Percentiles rank a stretch among this genome's conserved stretches.
phyloP scores from a whole-genome alignment of 2,113 vertebrate genomes.

The Tupaia chinensis region DNA sequence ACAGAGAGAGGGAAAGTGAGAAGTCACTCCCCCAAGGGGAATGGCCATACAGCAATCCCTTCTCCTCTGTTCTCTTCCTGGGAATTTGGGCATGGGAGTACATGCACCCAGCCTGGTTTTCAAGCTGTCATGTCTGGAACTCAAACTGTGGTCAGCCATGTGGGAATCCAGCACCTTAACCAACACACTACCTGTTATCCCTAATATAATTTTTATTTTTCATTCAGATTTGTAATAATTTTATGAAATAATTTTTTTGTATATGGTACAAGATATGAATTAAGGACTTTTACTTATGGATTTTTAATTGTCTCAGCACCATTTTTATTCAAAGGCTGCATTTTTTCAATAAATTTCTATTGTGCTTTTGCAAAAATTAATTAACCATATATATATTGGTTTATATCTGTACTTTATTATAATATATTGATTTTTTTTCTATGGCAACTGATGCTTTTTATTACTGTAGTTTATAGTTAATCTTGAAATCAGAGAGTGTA shows the following conservation, averaged over 20 bases:
- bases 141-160: too few species aligned
- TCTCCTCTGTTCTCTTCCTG: too few species aligned
- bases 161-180: too few species aligned
- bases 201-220: neutral
- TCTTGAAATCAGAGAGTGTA: neutral
- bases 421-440: neutral
- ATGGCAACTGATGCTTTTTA: neutral
- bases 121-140: too few species aligned
- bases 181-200: too few species aligned
- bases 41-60: too few species aligned
- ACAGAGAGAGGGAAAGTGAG: too few species aligned
- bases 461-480: neutral
- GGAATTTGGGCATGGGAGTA: too few species aligned
- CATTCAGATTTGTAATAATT: neutral
- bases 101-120: too few species aligned
- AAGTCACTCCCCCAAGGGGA: too few species aligned
- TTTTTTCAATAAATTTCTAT: neutral
- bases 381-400: neutral
- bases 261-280: neutral
- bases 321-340: neutral
- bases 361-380: neutral
- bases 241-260: neutral
- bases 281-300: neutral
- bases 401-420: neutral
- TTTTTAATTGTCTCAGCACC: neutral